A percentile compares a stretch with the other conserved stretches of the same genome.
phyloP scores from a whole-genome alignment of 1,140 invertebrate species.

The Eupeodes corollae region DNA sequence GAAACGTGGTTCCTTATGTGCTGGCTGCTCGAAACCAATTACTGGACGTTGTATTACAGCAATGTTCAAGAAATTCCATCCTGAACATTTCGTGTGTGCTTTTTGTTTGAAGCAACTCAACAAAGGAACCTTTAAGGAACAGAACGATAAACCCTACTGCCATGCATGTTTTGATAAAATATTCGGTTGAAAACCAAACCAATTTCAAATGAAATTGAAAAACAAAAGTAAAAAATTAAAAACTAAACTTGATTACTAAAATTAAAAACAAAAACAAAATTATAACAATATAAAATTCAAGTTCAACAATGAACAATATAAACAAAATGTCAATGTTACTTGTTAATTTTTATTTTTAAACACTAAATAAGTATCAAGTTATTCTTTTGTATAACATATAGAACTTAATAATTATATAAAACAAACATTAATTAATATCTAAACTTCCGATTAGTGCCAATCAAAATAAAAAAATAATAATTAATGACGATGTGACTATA shows the following conservation, averaged over 20 bases:
- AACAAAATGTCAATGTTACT: too few relatives aligned
- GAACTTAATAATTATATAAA: too few relatives aligned
- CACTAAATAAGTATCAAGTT: too few relatives aligned
- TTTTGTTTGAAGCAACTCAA: conserved; percentile 96
- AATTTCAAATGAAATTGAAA: neutral
- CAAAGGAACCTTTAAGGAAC: conserved; percentile 96
- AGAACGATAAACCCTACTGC: conserved; percentile 97
- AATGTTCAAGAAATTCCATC: conserved; percentile 98
- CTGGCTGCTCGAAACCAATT: conserved; percentile 94
- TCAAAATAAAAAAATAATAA: too few relatives aligned
- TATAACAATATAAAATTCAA: neutral
- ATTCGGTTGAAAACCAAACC: conserved; percentile 60
- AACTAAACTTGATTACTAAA: neutral
- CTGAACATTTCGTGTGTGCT: conserved; percentile 90
- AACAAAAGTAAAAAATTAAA: too few relatives aligned
- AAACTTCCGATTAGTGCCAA: too few relatives aligned
- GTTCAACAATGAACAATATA: too few relatives aligned
- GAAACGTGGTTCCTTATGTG: conserved; percentile 90
- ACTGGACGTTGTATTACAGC: conserved; percentile 95
- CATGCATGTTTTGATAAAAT: conserved; percentile 95
- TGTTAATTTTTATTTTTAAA: too few relatives aligned
- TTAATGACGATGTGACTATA: too few relatives aligned
- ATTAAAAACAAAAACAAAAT: neutral
- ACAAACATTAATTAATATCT: too few relatives aligned
- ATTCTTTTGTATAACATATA: too few relatives aligned